Conservation (phyloP, 2,888 invertebrate genomes). For the Phyto melanocephala region DNA sequence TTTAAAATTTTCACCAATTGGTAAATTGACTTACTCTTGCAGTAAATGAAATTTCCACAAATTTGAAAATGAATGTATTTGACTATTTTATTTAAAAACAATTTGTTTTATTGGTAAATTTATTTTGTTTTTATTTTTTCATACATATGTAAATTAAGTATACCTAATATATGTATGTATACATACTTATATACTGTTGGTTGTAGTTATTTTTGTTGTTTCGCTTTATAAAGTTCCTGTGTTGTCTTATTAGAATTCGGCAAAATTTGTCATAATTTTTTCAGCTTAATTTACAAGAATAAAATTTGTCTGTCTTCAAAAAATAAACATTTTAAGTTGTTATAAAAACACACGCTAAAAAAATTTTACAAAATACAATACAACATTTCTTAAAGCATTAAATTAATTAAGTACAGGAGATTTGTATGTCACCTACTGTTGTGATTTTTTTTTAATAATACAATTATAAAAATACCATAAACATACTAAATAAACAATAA, state of each 20-base stretch:
- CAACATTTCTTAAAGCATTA: conserved; percentile 22
- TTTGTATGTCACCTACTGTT: not conserved
- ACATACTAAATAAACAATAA: not conserved
- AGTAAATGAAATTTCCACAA: no score
- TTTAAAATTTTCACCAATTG: no score
- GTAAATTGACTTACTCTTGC: no score
- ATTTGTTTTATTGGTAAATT: conserved; percentile 60
- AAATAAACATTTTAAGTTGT: conserved; percentile 56
- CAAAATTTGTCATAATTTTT: conserved; percentile 11
- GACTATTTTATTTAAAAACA: conserved; percentile 64
- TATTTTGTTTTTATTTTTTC: conserved; percentile 32
- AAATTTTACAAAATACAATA: conserved; percentile 19
- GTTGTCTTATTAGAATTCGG: conserved; percentile 8
- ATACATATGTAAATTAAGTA: no score
- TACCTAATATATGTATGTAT: no score
- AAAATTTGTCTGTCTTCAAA: conserved; percentile 26
- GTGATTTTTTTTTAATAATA: no score
- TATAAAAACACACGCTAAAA: conserved; percentile 53
- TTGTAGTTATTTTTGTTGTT: conserved; percentile 35
- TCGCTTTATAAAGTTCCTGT: conserved; percentile 44
- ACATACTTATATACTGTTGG: conserved; percentile 51
- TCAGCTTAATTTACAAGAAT: conserved; percentile 42
- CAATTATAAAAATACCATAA: not conserved
- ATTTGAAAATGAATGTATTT: no score
- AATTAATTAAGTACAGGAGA: conserved; percentile 57